Evolutionary conservation across 2,888 invertebrate genomes (phyloP).

Genomic region (Macaria liturata): DNA sequence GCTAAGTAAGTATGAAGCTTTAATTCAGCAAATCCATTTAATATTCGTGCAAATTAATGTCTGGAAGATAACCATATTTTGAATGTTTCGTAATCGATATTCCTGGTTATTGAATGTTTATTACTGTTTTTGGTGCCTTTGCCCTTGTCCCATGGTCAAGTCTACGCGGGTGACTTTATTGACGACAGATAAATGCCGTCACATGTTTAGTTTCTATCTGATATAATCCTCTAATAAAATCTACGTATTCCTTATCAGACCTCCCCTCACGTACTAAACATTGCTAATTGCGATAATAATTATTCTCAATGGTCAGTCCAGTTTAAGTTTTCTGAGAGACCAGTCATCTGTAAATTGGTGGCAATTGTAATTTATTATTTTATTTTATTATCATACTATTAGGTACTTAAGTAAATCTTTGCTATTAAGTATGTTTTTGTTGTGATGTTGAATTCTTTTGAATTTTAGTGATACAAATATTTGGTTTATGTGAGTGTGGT

Average conservation of each 20-base stretch:
- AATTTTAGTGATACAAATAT: no score
- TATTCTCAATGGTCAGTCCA: conserved; percentile 4
- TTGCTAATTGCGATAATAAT: background rate
- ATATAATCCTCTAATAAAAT: background rate
- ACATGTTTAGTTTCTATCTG: background rate
- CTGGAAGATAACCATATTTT: conserved; percentile 21
- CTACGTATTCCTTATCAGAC: conserved; percentile 3
- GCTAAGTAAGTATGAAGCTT: conserved; percentile 25
- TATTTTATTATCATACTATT: no score
- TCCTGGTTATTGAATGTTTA: background rate
- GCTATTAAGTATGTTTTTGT: no score
- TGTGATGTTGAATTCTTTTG: no score
- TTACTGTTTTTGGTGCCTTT: no score
- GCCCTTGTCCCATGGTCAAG: no score
- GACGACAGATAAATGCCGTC: background rate
- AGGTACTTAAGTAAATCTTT: no score
- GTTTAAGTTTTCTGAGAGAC: background rate
- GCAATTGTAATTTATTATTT: no score
- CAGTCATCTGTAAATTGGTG: conserved; percentile 1
- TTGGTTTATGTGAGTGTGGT: no score
- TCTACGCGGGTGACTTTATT: no score
- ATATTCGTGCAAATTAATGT: background rate
- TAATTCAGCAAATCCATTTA: background rate
- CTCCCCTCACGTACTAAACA: background rate
- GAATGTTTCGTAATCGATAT: conserved; percentile 33